Evolutionary conservation across 2,113 vertebrate genomes (phyloP).

Genomic region (Trinectes maculatus): DNA sequence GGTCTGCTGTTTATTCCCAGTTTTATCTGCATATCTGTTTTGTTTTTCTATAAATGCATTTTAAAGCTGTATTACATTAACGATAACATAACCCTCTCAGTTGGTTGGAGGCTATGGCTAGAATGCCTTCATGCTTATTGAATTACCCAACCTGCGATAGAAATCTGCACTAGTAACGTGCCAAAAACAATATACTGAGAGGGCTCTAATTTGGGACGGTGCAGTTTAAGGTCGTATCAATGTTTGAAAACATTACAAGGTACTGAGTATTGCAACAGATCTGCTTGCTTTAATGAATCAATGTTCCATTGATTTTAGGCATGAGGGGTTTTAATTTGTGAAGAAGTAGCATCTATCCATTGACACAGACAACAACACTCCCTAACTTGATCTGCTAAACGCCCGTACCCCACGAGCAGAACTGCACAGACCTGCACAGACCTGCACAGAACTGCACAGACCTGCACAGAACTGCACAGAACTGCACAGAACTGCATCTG

Average conservation of each 20-base stretch:
- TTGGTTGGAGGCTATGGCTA: slow-evolving; percentile 62
- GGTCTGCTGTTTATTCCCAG: slow-evolving; percentile 44
- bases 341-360: slow-evolving; percentile 18
- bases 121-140: slow-evolving; percentile 82
- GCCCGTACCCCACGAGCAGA: background rate
- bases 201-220: slow-evolving; percentile 75
- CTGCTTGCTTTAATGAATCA: slow-evolving; percentile 54
- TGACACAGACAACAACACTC: background rate
- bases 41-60: slow-evolving; percentile 62
- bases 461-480: background rate
- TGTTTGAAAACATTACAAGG: slow-evolving; percentile 74
- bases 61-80: slow-evolving; percentile 66
- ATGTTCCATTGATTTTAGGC: slow-evolving; percentile 71
- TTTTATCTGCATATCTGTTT: slow-evolving; percentile 63
- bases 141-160: slow-evolving; percentile 83
- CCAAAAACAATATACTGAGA: slow-evolving; percentile 82
- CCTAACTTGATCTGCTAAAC: slow-evolving; percentile 34
- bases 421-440: no score
- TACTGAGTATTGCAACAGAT: slow-evolving; percentile 67
- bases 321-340: slow-evolving; percentile 39
- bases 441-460: background rate
- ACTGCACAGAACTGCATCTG: slow-evolving; percentile 3
- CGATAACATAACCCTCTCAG: slow-evolving; percentile 56
- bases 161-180: slow-evolving; percentile 79
- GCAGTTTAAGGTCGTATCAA: slow-evolving; percentile 70